These are phyloP conservation scores for Aegypius monachus DNA, from an alignment of 2,113 vertebrate genomes.

Conservation along the genomic window DNA sequence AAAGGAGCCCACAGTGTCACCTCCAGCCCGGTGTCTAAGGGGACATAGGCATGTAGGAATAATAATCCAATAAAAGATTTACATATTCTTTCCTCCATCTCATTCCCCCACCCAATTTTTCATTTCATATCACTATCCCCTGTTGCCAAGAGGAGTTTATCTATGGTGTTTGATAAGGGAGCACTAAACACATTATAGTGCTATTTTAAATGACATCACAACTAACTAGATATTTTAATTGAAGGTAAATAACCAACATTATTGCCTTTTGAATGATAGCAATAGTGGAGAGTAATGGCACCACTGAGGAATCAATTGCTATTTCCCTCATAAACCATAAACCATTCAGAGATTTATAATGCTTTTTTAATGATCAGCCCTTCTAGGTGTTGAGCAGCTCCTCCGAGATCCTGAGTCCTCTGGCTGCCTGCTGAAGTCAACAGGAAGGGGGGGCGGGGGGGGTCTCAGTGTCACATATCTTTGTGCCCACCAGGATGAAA, in stretches of 20 bases:
- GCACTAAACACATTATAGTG: constrained; percentile 56
- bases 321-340: constrained; percentile 65
- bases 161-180: constrained; percentile 59
- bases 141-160: constrained; percentile 48
- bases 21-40: background rate
- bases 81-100: background rate
- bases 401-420: constrained; percentile 21
- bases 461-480: background rate
- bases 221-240: constrained; percentile 70
- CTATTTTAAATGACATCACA: constrained; percentile 69
- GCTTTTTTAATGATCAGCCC: constrained; percentile 63
- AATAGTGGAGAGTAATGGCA: constrained; percentile 61
- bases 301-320: constrained; percentile 63
- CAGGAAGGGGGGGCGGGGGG: background rate
- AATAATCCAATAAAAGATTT: background rate
- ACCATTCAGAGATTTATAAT: constrained; percentile 68
- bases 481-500: background rate
- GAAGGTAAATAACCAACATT: constrained; percentile 69
- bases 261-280: constrained; percentile 68
- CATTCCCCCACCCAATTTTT: background rate
- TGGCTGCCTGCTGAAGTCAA: constrained; percentile 33
- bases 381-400: constrained; percentile 57
- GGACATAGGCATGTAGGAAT: background rate
- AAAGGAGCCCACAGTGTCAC: background rate
- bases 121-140: constrained; percentile 32